Percentiles rank a stretch among this genome's conserved stretches.
Evolutionary conservation across 2,888 invertebrate genomes (phyloP).

Genomic region (Epinotia ramella): DNA sequence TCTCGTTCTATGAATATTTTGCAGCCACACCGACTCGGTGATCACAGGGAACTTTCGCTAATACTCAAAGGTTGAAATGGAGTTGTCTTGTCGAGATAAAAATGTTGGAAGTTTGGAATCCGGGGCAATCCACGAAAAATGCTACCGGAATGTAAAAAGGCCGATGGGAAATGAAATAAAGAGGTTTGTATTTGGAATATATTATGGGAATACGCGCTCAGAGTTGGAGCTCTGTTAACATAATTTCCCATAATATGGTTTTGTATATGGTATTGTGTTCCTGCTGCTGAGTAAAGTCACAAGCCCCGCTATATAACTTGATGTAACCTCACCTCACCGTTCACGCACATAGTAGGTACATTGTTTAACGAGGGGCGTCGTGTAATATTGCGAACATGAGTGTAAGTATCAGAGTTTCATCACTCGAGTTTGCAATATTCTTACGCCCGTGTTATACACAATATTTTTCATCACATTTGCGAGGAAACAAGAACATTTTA

Average conservation of each 20-base stretch:
- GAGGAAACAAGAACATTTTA: no score
- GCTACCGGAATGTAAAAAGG: neutral
- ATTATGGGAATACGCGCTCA: neutral
- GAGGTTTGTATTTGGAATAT: neutral
- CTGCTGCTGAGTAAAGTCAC: no score
- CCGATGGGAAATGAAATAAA: neutral
- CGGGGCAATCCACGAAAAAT: neutral
- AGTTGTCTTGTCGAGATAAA: conserved; percentile 53
- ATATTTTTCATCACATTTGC: no score
- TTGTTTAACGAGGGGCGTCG: no score
- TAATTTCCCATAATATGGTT: neutral
- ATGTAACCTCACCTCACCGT: no score
- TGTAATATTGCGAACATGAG: no score
- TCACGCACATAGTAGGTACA: no score
- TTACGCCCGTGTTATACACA: no score
- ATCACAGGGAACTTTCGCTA: neutral
- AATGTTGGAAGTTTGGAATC: conserved; percentile 46
- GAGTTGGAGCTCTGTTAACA: neutral
- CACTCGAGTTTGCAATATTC: no score
- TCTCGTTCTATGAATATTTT: neutral
- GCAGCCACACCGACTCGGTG: neutral
- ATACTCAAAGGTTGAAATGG: conserved; percentile 55
- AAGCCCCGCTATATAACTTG: no score
- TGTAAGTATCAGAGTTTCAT: no score
- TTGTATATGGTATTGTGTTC: no score